Conservation (phyloP, 2,113 vertebrate genomes). For the Micromys minutus region DNA sequence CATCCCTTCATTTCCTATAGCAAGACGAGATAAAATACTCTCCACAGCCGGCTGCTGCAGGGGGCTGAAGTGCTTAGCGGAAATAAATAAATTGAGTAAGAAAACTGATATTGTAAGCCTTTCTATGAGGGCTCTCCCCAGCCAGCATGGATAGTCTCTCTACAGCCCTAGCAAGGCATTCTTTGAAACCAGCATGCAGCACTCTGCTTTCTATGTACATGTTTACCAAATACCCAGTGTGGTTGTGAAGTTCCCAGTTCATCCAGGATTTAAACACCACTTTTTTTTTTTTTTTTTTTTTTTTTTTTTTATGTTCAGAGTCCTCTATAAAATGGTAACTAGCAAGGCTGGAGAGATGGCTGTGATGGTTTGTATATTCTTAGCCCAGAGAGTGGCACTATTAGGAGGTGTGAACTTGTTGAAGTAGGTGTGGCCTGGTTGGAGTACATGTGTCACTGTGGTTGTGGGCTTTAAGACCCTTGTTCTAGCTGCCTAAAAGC, state of each 20-base stretch:
- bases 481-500: too few relatives aligned
- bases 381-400: too few relatives aligned
- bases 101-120: not conserved
- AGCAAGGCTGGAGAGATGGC: not conserved
- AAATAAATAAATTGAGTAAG: conserved; percentile 55
- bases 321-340: not conserved
- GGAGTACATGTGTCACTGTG: too few relatives aligned
- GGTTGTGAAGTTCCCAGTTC: not conserved
- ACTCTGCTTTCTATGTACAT: not conserved
- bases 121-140: not conserved
- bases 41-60: not conserved
- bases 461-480: too few relatives aligned
- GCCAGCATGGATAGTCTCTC: not conserved
- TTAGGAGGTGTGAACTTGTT: too few relatives aligned
- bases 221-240: not conserved
- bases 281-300: too few relatives aligned
- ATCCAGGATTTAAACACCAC: not conserved
- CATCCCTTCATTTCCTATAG: conserved; percentile 37
- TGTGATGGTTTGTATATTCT: too few relatives aligned
- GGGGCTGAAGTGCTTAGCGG: not conserved
- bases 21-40: conserved; percentile 42
- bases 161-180: not conserved
- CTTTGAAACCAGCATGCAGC: not conserved
- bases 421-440: too few relatives aligned
- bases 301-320: not conserved